Conservation (phyloP, 2,888 invertebrate species). For the Ichneumoninae sp. region DNA sequence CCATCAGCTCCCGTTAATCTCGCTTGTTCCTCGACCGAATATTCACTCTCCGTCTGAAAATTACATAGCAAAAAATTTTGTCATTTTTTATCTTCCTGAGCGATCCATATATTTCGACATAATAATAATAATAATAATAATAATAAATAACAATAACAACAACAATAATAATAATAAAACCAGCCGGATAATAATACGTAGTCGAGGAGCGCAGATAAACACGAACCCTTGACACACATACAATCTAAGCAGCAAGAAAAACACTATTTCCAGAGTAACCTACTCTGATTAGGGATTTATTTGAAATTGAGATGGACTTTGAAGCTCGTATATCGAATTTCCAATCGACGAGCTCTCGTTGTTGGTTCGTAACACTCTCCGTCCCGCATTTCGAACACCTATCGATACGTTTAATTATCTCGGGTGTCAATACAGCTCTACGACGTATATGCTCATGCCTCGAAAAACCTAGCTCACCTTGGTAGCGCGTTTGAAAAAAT, state of each 20-base stretch:
- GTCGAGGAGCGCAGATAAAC: constrained; percentile 53
- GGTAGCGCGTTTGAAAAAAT: constrained; percentile 46
- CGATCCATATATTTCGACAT: neutral
- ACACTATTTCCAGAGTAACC: constrained; percentile 46
- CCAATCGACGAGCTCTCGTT: constrained; percentile 65
- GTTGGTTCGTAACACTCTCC: constrained; percentile 47
- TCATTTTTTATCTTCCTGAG: constrained; percentile 18
- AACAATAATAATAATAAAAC: neutral
- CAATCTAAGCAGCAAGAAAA: constrained; percentile 9
- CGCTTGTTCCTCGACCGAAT: constrained; percentile 93
- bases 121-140: no score
- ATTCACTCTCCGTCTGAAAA: constrained; percentile 93
- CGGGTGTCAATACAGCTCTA: constrained; percentile 17
- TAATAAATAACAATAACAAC: neutral
- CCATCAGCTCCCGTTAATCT: constrained; percentile 90
- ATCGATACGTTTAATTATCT: constrained; percentile 21
- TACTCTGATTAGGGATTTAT: constrained; percentile 45
- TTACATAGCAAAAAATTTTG: constrained; percentile 23
- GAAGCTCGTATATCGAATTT: constrained; percentile 49
- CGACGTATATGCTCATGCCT: constrained; percentile 12
- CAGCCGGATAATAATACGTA: constrained; percentile 50
- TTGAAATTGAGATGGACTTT: constrained; percentile 53
- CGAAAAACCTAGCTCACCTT: constrained; percentile 64
- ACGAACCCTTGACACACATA: constrained; percentile 64
- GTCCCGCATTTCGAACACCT: constrained; percentile 58